phyloP scores from a whole-genome alignment of 2,113 vertebrate genomes.

The Glaucidium brasilianum region DNA sequence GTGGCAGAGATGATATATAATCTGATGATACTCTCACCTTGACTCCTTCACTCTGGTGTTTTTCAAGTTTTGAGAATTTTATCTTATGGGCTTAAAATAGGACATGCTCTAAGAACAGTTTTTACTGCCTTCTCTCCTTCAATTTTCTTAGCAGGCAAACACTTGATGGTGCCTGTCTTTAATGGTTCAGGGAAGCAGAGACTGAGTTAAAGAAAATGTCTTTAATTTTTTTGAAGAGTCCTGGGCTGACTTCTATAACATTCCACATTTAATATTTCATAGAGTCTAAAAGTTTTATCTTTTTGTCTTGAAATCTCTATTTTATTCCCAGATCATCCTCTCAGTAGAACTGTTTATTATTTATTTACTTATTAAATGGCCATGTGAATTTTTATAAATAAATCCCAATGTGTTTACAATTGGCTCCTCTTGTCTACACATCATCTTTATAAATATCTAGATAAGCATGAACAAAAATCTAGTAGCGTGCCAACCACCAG shows the following conservation, averaged over 20 bases:
- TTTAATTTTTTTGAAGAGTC: neutral
- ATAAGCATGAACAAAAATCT: neutral
- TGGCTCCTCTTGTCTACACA: neutral
- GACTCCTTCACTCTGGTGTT: conserved; percentile 18
- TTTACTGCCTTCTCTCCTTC: conserved; percentile 53
- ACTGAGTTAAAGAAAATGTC: neutral
- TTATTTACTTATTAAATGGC: neutral
- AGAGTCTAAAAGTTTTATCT: neutral
- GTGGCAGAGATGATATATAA: neutral
- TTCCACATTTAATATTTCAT: neutral
- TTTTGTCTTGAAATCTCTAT: neutral
- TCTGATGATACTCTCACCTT: conserved; percentile 42
- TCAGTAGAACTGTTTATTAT: neutral
- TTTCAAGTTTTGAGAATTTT: conserved; percentile 53
- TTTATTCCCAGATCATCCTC: neutral
- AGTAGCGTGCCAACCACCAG: no score
- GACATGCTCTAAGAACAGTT: conserved; percentile 41
- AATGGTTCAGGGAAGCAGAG: neutral
- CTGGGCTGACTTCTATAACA: neutral
- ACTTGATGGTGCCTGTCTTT: conserved; percentile 1
- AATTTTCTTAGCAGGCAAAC: conserved; percentile 68
- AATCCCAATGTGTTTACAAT: neutral
- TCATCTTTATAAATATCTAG: neutral
- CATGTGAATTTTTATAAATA: neutral
- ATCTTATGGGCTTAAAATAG: conserved; percentile 49